These are phyloP conservation scores for Catocala sponsa DNA, from an alignment of 2,888 invertebrate genomes.

Conservation along the genomic window DNA sequence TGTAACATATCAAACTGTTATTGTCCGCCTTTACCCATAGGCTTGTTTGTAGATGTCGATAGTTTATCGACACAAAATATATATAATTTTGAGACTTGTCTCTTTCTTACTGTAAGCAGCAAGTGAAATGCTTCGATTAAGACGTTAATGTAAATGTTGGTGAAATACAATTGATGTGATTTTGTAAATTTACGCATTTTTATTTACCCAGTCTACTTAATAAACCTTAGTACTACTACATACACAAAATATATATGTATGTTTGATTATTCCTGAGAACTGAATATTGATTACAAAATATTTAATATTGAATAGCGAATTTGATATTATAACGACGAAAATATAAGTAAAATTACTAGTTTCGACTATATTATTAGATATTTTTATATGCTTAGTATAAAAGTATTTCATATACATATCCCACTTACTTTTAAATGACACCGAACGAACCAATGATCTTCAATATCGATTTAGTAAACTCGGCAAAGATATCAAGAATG, in stretches of 20 bases:
- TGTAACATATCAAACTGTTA: slow-evolving; percentile 71
- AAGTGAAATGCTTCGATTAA: slow-evolving; percentile 85
- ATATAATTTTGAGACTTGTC: slow-evolving; percentile 76
- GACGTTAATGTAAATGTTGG: slow-evolving; percentile 87
- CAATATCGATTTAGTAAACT: background rate
- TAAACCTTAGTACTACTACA: too few relatives aligned
- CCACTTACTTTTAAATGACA: too few relatives aligned
- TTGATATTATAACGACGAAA: too few relatives aligned
- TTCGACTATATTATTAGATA: too few relatives aligned
- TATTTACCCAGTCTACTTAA: slow-evolving; percentile 57
- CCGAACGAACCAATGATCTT: background rate
- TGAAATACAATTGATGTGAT: slow-evolving; percentile 89
- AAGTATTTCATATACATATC: too few relatives aligned
- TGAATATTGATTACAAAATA: too few relatives aligned
- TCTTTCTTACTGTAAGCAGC: slow-evolving; percentile 82
- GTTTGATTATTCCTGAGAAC: too few relatives aligned
- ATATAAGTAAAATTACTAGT: too few relatives aligned
- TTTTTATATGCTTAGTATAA: too few relatives aligned
- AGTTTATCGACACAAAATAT: slow-evolving; percentile 63
- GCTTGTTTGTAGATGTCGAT: slow-evolving; percentile 80
- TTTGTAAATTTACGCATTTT: slow-evolving; percentile 76
- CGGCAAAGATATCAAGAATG: slow-evolving; percentile 6
- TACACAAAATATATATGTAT: too few relatives aligned
- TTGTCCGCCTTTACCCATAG: slow-evolving; percentile 84
- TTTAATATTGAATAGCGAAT: too few relatives aligned